These are phyloP conservation scores for Odobenus rosmarus DNA, from an alignment of 2,113 vertebrate genomes.

Conservation along the genomic window DNA sequence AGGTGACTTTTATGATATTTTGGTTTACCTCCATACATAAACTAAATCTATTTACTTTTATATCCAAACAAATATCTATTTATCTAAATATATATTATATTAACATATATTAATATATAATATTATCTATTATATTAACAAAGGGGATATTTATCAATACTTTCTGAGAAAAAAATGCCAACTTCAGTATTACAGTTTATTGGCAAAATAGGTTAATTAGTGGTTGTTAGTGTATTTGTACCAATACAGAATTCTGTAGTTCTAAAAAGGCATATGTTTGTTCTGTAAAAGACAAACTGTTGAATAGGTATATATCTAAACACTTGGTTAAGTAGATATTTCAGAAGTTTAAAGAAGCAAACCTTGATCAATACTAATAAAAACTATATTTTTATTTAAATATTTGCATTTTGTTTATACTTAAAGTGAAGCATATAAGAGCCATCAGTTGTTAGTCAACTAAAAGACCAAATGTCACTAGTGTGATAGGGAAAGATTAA, in stretches of 20 bases:
- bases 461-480: background rate
- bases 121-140: background rate
- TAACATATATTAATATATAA: background rate
- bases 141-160: background rate
- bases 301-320: background rate
- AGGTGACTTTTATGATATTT: background rate
- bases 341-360: background rate
- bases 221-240: background rate
- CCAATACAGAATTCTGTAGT: background rate
- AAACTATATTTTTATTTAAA: background rate
- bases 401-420: background rate
- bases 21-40: background rate
- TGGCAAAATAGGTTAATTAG: background rate
- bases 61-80: background rate
- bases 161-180: background rate
- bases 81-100: background rate
- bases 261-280: background rate
- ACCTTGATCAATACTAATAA: background rate
- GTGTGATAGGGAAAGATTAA: background rate
- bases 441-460: background rate
- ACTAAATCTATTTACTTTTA: background rate
- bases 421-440: background rate
- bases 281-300: background rate
- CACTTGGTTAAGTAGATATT: background rate
- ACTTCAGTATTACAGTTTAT: background rate